Percentiles rank a stretch among this genome's conserved stretches.
Conservation (phyloP, 2,113 vertebrate genomes). For the Melanocharis versteri region DNA sequence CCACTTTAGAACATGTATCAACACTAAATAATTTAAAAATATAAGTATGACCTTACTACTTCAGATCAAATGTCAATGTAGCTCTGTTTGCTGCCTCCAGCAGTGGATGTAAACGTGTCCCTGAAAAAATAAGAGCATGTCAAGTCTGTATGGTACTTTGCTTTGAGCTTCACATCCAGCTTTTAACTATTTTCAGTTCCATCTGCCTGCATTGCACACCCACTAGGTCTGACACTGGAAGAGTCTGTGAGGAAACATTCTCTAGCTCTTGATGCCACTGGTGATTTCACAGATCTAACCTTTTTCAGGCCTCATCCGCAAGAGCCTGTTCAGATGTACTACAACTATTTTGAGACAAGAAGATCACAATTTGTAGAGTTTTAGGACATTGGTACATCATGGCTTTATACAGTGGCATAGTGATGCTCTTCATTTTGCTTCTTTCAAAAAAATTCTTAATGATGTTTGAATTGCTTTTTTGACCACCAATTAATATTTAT, state of each 20-base stretch:
- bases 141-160: neutral
- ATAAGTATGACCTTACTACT: neutral
- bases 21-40: neutral
- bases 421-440: neutral
- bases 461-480: neutral
- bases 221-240: neutral
- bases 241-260: neutral
- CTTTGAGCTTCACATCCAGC: neutral
- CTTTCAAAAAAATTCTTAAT: neutral
- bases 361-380: neutral
- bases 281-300: neutral
- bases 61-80: neutral
- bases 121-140: neutral
- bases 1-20: neutral
- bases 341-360: neutral
- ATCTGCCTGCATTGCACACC: neutral
- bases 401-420: neutral
- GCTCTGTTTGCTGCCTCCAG: neutral
- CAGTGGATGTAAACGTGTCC: neutral
- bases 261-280: neutral
- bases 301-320: neutral
- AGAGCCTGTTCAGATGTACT: neutral
- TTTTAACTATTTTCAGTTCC: neutral
- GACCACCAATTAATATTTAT: neutral
- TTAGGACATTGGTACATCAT: fast-evolving